Evolutionary conservation across 2,888 invertebrate species (phyloP).

Genomic region (Erynnis tages): DNA sequence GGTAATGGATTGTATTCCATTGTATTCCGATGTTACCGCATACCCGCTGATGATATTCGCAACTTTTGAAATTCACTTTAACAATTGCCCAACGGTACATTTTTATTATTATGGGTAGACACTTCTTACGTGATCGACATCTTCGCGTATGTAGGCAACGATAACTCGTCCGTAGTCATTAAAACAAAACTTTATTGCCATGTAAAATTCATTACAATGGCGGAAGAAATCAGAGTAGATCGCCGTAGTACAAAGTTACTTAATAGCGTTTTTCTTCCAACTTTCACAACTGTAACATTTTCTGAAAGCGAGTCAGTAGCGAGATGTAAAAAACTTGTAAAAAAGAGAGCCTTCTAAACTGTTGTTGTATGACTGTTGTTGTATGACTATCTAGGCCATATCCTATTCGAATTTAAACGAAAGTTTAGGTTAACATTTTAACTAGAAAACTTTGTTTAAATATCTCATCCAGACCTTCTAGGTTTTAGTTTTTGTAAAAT

Average conservation of each 20-base stretch:
- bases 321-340: slow-evolving; percentile 17
- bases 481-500: no score
- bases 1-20: slow-evolving; percentile 11
- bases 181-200: slow-evolving; percentile 24
- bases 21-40: slow-evolving; percentile 19
- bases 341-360: slow-evolving; percentile 22
- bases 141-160: slow-evolving; percentile 5
- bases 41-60: slow-evolving; percentile 2
- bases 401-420: slow-evolving; percentile 1
- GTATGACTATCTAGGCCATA: slow-evolving; percentile 10
- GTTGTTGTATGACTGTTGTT: slow-evolving; percentile 5
- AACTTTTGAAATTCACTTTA: slow-evolving; percentile 16
- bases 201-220: slow-evolving; percentile 23
- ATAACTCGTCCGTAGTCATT: slow-evolving; percentile 8
- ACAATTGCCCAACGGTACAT: slow-evolving; percentile 15
- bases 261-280: slow-evolving; percentile 26
- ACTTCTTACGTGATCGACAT: slow-evolving; percentile 17
- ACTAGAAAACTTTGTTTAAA: no score
- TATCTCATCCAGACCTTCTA: no score
- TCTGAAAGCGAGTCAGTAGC: slow-evolving; percentile 20
- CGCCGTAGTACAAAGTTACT: slow-evolving; percentile 21
- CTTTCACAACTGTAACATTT: slow-evolving; percentile 27
- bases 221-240: slow-evolving; percentile 27
- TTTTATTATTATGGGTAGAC: no score
- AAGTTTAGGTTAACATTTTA: background rate